phyloP scores from a whole-genome alignment of 1,140 invertebrate genomes.

The Drosophila kepulauana region DNA sequence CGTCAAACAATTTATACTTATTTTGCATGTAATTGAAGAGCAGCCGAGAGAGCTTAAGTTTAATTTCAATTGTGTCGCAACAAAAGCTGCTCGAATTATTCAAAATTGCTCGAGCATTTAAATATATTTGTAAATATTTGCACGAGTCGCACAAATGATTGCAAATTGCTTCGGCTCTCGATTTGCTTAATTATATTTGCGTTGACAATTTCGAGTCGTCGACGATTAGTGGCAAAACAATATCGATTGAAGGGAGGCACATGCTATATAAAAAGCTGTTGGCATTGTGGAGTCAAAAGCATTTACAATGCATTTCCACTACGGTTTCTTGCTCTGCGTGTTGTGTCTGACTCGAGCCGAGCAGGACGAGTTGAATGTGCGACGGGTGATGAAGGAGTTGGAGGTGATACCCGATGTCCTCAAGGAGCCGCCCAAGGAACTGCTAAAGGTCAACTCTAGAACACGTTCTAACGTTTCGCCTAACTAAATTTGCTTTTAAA shows the following conservation, averaged over 20 bases:
- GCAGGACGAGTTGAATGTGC: conserved; percentile 50
- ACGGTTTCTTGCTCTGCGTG: conserved; percentile 21
- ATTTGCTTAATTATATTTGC: conserved; percentile 55
- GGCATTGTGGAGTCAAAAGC: not conserved
- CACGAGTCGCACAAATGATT: conserved; percentile 38
- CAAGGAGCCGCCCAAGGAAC: conserved; percentile 87
- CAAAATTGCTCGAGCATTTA: conserved; percentile 21
- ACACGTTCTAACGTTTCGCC: too few relatives aligned
- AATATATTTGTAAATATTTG: conserved; percentile 50
- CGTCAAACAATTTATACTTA: not conserved
- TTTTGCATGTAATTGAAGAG: not conserved
- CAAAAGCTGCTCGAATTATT: conserved; percentile 37
- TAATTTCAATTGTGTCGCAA: conserved; percentile 26
- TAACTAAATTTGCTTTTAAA: not conserved
- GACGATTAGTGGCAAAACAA: conserved; percentile 16
- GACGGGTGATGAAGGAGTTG: conserved; percentile 66
- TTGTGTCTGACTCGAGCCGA: conserved; percentile 23
- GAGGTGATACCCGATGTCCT: conserved; percentile 89
- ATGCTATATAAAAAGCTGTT: conserved; percentile 40
- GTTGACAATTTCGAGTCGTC: conserved; percentile 40
- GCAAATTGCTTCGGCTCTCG: conserved; percentile 39
- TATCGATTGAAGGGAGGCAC: conserved; percentile 19
- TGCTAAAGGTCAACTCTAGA: conserved; percentile 47
- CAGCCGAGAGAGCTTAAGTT: not conserved
- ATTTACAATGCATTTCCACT: conserved; percentile 49